Conservation (phyloP, 1,140 invertebrate genomes). For the Chrysopa pallens region DNA sequence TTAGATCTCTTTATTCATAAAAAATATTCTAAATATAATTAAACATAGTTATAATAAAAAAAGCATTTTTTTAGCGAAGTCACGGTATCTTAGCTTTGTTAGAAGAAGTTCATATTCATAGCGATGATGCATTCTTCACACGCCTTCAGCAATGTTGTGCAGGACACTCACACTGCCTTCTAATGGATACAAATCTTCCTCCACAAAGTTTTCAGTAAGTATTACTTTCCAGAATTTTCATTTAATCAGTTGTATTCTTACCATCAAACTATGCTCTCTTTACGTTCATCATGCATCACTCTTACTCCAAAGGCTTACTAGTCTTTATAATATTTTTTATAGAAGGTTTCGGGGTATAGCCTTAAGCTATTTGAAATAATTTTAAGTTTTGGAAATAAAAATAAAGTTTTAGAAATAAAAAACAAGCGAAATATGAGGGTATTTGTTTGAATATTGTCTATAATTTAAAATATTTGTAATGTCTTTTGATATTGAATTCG, state of each 20-base stretch:
- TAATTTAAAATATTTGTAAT: too few relatives aligned
- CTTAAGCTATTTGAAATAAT: too few relatives aligned
- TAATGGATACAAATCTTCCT: slow-evolving; percentile 18
- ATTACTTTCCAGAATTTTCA: background rate
- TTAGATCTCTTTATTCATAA: background rate
- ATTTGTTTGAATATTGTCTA: too few relatives aligned
- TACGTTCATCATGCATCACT: too few relatives aligned
- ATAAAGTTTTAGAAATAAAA: background rate
- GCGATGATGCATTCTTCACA: slow-evolving; percentile 51
- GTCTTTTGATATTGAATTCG: too few relatives aligned
- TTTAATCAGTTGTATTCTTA: too few relatives aligned
- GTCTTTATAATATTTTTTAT: too few relatives aligned
- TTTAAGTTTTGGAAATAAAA: background rate
- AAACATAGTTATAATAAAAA: slow-evolving; percentile 2
- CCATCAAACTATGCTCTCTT: too few relatives aligned
- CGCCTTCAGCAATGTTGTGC: slow-evolving; percentile 49
- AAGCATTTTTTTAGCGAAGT: slow-evolving; percentile 13
- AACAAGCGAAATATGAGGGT: too few relatives aligned
- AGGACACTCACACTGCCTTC: slow-evolving; percentile 39
- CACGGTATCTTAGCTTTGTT: slow-evolving; percentile 43
- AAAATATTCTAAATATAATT: slow-evolving; percentile 15
- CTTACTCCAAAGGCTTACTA: too few relatives aligned
- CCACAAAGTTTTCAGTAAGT: slow-evolving; percentile 24
- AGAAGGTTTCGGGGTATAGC: too few relatives aligned
- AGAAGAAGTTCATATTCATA: slow-evolving; percentile 55